Evolutionary conservation across 2,888 invertebrate genomes (phyloP), one percentile per base, ranked within the genome.

Genomic region (Lasioglossum figueresi): DNA sequence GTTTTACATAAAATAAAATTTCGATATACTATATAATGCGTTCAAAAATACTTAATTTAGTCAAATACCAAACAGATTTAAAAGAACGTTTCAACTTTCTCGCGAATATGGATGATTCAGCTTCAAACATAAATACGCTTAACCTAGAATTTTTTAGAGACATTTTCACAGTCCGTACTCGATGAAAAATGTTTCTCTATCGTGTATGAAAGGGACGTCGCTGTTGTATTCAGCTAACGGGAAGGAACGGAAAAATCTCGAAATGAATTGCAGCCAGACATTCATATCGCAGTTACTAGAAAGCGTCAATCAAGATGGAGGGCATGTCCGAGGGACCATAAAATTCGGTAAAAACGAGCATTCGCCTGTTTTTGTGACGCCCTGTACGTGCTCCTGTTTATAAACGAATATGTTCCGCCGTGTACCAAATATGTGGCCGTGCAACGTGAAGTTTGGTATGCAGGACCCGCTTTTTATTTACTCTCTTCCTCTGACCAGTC

Each of bases 381-480:
- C 43, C 34, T 19, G 66, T 68, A 52, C 76, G 68, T 70, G 76
- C 45, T 72, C 56, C 76, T 77, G 76, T 82, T 82, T 77, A 68
- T 77, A 77, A 83, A 73, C 76, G 77, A 76, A 76, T 68, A 76
- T 75, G 43, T 76, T 72, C 48, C 72, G n/a, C 45, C 34, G n/a
- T 59, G 76, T 31, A 27, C 76, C 23, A 52, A 76, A 75, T 76
- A 72, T 70, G 56, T 71, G 56, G 37, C 76, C 56, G 45, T 78
- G 74, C 71, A 40, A 74, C 80, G 79, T 37, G 70, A 76, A 83
- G 70, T 83, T 80, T 68, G 88, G 88, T 88, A 88, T 88, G 88
- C 88, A 78, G 87, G 84, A 45, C 87, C 82, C 82, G 87, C 68
- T 88, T 87, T 87, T 88, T 88, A 89, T 89, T 89, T 88, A 89